phyloP scores from a whole-genome alignment of 2,888 invertebrate genomes.

The Parnassius mnemosyne region DNA sequence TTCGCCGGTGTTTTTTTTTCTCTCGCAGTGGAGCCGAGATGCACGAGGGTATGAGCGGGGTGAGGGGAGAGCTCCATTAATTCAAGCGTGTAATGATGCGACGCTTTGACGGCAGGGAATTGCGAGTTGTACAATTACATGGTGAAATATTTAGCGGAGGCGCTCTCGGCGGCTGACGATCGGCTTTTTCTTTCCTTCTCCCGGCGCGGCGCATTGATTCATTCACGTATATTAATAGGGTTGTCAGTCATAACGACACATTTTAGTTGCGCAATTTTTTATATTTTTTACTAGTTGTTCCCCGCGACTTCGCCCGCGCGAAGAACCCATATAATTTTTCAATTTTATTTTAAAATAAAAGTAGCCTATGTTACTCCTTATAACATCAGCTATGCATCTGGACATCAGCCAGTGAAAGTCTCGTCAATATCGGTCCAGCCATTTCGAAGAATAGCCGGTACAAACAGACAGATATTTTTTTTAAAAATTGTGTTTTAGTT shows the following conservation, averaged over 20 bases:
- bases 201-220: conserved; percentile 16
- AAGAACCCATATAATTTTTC: no score
- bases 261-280: no score
- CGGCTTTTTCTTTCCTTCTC: conserved; percentile 6
- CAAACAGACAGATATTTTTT: no score
- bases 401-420: no score
- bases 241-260: not conserved
- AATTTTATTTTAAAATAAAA: no score
- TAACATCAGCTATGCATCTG: no score
- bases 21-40: conserved; percentile 7
- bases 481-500: no score
- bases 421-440: no score
- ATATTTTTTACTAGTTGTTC: no score
- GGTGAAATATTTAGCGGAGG: conserved; percentile 58
- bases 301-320: no score
- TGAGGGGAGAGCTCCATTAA: conserved; percentile 38
- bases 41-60: conserved; percentile 15
- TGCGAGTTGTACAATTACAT: conserved; percentile 55
- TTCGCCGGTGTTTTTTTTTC: conserved; percentile 38
- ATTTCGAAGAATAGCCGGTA: no score
- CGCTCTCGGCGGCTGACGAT: conserved; percentile 25
- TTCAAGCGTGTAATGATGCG: conserved; percentile 47
- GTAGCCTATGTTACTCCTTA: no score
- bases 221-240: conserved; percentile 10
- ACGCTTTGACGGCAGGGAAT: conserved; percentile 45